Evolutionary conservation across 2,888 invertebrate genomes (phyloP).

Genomic region (Lasioglossum zephyrum): DNA sequence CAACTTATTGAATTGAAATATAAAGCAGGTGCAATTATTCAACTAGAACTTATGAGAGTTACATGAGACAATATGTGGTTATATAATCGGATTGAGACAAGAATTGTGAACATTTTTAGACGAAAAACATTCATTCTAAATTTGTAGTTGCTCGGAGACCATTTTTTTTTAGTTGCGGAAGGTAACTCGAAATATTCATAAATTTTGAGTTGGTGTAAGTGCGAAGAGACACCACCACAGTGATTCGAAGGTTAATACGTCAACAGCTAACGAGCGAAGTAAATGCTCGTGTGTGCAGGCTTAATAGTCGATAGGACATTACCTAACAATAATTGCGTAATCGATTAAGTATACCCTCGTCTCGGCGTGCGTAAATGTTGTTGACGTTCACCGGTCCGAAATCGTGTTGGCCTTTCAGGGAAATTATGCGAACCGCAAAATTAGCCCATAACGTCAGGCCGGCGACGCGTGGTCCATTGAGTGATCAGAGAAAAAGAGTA

Average conservation of each 20-base stretch:
- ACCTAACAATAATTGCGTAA: slow-evolving; percentile 35
- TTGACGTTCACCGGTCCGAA: slow-evolving; percentile 27
- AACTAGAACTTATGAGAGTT: not conserved
- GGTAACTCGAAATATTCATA: not conserved
- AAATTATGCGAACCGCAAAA: slow-evolving; percentile 47
- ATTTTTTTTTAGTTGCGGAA: not conserved
- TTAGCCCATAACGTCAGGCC: slow-evolving; percentile 38
- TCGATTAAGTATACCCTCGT: slow-evolving; percentile 26
- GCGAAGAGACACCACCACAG: not conserved
- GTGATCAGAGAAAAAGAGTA: slow-evolving; percentile 38
- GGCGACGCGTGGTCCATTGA: slow-evolving; percentile 20
- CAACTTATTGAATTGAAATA: not conserved
- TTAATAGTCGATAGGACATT: slow-evolving; percentile 7
- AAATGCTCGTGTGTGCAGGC: not conserved
- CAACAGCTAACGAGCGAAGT: slow-evolving; percentile 4
- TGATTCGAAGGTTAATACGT: not conserved
- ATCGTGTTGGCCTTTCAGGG: slow-evolving; percentile 46
- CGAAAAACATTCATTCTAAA: not conserved
- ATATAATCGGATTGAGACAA: not conserved
- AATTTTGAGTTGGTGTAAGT: not conserved
- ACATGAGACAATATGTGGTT: not conserved
- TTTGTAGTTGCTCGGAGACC: not conserved
- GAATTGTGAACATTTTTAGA: not conserved
- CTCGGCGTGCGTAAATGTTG: slow-evolving; percentile 30
- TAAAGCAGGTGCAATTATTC: not conserved